Evolutionary conservation across 2,888 invertebrate species (phyloP), one percentile per base, ranked within the genome.

Genomic region (Xiphydria camelus): DNA sequence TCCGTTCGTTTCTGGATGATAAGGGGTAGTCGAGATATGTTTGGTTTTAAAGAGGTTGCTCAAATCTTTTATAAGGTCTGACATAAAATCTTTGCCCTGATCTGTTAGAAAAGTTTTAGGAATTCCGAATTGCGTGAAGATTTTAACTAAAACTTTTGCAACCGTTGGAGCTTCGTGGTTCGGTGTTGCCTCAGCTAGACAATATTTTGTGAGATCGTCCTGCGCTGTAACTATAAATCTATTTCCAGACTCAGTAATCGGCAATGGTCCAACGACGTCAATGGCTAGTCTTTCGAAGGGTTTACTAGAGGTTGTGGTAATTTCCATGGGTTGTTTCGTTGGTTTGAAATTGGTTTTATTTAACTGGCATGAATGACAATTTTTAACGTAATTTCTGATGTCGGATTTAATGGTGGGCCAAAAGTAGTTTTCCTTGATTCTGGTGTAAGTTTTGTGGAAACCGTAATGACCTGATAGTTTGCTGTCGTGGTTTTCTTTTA

Each of bases 261-360:
- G 41, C 18, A 55, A 35, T 2, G 56, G 57, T 3, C 59, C 58
- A 15, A 56, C 55, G 12, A 57, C 41, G 15, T 59, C 59, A 4
- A 56, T 22, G 12, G 50, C 47, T n/a, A 53, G 32, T 15, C 49
- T 40, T 23, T 59, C 45, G 7, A 51, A 43, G 0, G 59, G 53
- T 23, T 14, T 18, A 3, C 14, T 18, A 4, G 49, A 41, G 1
- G 52, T 41, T 0, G 41, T 41, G 1, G 54, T 55, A 10, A 45
- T 34, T 15, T 39, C 49, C 31, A 55, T 14, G 3, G 55, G 54
- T 23, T 45, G 32, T 21, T 41, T 45, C 18, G 22, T 31, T 10
- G 46, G 37, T 29, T 38, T 34, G 10, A 41, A 39, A 7, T 44
- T 40, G 2, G 32, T 47, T 39, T 53, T 53, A 20, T 49, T 45